Evolutionary conservation across 2,797 vertebrate genomes (phyloP).

Genomic region (Intellagama lesueurii): DNA sequence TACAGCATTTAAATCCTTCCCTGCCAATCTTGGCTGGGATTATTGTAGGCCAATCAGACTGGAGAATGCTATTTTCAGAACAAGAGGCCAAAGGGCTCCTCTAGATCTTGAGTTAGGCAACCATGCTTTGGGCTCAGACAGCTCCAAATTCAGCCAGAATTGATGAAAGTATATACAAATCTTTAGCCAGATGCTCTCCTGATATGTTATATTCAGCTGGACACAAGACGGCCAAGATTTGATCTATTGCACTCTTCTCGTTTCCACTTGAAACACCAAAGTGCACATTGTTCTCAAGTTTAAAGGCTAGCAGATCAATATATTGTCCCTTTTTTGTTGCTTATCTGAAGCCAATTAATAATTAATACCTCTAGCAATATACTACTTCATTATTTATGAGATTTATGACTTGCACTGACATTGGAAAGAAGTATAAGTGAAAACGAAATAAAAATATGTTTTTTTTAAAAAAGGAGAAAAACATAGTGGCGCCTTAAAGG

Average conservation of each 20-base stretch:
- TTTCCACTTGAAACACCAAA: background rate
- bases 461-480: too few relatives aligned
- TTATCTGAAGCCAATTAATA: conserved; percentile 38
- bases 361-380: conserved; percentile 32
- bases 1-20: background rate
- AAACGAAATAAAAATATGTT: too few relatives aligned
- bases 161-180: background rate
- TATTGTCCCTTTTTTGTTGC: background rate
- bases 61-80: background rate
- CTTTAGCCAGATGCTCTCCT: background rate
- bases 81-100: background rate
- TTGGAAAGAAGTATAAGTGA: too few relatives aligned
- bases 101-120: background rate
- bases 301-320: conserved; percentile 34
- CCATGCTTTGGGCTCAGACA: background rate
- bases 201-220: background rate
- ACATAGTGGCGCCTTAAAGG: too few relatives aligned
- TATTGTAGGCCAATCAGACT: background rate
- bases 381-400: conserved; percentile 32
- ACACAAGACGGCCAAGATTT: background rate
- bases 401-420: too few relatives aligned
- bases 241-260: background rate
- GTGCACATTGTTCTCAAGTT: background rate
- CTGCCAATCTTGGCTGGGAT: background rate
- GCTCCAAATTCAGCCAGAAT: background rate